phyloP scores from a whole-genome alignment of 1,140 invertebrate species.

The Paraescarpia echinospica region DNA sequence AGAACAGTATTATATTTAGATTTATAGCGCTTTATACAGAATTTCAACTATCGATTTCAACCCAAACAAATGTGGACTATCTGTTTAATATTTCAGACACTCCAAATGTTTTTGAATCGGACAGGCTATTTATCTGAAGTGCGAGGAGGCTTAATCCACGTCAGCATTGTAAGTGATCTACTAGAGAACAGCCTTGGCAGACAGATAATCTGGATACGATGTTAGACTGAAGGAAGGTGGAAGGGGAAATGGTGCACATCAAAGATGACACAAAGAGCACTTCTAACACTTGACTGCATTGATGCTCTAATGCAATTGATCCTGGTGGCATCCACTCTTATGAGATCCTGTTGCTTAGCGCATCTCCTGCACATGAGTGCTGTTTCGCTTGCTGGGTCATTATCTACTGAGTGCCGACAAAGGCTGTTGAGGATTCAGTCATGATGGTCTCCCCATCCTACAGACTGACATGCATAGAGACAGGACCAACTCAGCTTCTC shows the following conservation, averaged over 20 bases:
- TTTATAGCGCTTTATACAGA: too few relatives aligned
- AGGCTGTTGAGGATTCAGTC: neutral
- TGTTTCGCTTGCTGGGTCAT: neutral
- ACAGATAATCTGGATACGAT: neutral
- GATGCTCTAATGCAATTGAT: constrained; percentile 1
- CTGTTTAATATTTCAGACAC: too few relatives aligned
- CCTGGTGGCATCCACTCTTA: neutral
- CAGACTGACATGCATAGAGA: neutral
- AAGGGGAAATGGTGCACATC: neutral
- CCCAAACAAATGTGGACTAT: too few relatives aligned
- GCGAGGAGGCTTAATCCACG: neutral
- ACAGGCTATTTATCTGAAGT: neutral
- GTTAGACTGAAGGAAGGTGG: neutral
- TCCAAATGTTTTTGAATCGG: neutral
- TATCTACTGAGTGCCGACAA: neutral
- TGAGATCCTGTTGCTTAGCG: neutral
- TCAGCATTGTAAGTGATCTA: neutral
- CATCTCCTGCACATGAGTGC: neutral
- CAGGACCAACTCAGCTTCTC: neutral
- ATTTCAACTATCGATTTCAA: too few relatives aligned
- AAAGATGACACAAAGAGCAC: constrained; percentile 5
- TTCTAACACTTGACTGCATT: constrained; percentile 5
- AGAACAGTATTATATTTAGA: too few relatives aligned
- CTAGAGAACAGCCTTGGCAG: neutral
- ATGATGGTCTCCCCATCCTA: neutral